Conservation (phyloP, 2,888 invertebrate genomes). For the Noctua janthe region DNA sequence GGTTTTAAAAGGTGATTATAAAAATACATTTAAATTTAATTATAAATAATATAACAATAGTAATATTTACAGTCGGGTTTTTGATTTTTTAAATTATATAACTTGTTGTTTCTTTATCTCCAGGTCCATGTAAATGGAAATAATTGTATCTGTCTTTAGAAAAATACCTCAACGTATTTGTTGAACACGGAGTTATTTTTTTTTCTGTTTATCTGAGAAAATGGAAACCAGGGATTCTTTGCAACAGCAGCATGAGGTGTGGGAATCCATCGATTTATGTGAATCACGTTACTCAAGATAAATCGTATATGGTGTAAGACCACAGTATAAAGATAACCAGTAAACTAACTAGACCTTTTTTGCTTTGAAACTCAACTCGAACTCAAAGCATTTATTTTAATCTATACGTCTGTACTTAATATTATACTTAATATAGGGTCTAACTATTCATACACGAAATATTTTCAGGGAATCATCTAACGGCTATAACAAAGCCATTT, state of each 20-base stretch:
- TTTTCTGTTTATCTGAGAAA: background rate
- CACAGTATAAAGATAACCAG: background rate
- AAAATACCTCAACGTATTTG: background rate
- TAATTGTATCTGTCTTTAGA: background rate
- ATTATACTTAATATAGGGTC: too few relatives aligned
- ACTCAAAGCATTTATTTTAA: too few relatives aligned
- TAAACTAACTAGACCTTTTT: background rate
- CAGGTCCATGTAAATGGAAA: background rate
- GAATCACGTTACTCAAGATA: conserved; percentile 27
- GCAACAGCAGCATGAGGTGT: conserved; percentile 27
- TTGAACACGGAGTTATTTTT: background rate
- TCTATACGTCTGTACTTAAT: too few relatives aligned
- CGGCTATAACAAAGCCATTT: too few relatives aligned
- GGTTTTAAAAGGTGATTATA: too few relatives aligned
- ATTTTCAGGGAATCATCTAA: too few relatives aligned
- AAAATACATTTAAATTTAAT: too few relatives aligned
- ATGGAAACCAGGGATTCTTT: conserved; percentile 2
- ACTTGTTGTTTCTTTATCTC: background rate
- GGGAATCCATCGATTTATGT: conserved; percentile 22
- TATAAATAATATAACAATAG: too few relatives aligned
- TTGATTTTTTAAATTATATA: too few relatives aligned
- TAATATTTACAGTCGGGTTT: too few relatives aligned
- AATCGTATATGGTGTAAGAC: conserved; percentile 29
- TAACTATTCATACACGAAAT: too few relatives aligned
- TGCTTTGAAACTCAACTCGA: too few relatives aligned